These are phyloP conservation scores for Globodera ellingtonae DNA, from an alignment of 1,140 invertebrate genomes.

Conservation along the genomic window DNA sequence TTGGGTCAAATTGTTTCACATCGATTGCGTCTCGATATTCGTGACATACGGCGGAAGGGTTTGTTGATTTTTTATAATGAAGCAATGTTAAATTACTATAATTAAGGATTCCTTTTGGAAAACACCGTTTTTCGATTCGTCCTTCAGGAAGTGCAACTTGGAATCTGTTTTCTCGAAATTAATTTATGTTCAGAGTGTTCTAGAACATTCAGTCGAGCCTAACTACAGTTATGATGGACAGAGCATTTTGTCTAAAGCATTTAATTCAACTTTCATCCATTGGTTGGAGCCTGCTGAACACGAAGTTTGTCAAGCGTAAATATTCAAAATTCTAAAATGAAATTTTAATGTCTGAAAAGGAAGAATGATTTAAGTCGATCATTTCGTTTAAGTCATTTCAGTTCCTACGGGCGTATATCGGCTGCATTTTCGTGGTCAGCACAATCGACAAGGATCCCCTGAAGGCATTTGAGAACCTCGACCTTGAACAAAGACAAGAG, in stretches of 20 bases:
- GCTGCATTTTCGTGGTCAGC: conserved; percentile 56
- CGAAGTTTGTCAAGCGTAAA: conserved; percentile 16
- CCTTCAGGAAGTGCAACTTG: conserved; percentile 41
- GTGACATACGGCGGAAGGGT: conserved; percentile 42
- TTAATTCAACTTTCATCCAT: conserved; percentile 45
- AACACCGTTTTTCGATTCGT: conserved; percentile 53
- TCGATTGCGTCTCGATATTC: conserved; percentile 40
- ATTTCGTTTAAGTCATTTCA: not conserved
- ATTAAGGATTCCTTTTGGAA: conserved; percentile 39
- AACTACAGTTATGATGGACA: not conserved
- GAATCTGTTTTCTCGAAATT: conserved; percentile 16
- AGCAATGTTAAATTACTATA: not conserved
- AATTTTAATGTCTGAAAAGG: not conserved
- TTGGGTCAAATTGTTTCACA: conserved; percentile 24
- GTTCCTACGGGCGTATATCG: conserved; percentile 46
- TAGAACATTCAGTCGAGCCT: conserved; percentile 24
- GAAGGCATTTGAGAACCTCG: conserved; percentile 38
- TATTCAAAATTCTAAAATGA: too few relatives aligned
- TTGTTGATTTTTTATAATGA: not conserved
- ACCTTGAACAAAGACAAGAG: conserved; percentile 47
- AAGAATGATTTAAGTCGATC: not conserved
- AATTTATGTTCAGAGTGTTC: conserved; percentile 5
- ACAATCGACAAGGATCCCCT: conserved; percentile 51
- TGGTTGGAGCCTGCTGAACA: conserved; percentile 59
- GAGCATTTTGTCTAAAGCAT: conserved; percentile 34